A percentile compares a stretch with the other conserved stretches of the same genome.
These are phyloP conservation scores for Chironomus riparius DNA, from an alignment of 2,888 invertebrate species.

Conservation along the genomic window DNA sequence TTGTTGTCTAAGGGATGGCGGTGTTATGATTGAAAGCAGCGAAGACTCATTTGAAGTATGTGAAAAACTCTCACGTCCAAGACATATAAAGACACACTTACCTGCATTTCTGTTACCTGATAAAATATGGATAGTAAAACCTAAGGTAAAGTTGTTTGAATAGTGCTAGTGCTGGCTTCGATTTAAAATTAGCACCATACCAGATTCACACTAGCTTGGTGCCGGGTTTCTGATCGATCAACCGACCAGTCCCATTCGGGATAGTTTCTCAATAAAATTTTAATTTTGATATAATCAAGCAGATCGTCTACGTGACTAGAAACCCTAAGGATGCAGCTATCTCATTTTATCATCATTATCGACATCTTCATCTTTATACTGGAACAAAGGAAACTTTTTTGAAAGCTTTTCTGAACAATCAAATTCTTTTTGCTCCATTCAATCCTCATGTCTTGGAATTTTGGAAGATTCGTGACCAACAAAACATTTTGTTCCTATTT, in stretches of 20 bases:
- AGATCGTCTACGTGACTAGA: neutral
- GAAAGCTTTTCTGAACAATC: constrained; percentile 28
- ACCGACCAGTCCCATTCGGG: no score
- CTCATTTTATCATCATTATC: constrained; percentile 20
- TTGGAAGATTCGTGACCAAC: constrained; percentile 32
- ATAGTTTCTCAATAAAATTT: no score
- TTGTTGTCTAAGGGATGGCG: neutral
- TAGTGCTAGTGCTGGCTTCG: no score
- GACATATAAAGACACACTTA: constrained; percentile 38
- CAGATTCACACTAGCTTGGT: no score
- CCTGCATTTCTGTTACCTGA: constrained; percentile 37
- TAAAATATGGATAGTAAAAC: constrained; percentile 37
- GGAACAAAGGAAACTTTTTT: constrained; percentile 26
- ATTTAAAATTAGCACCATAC: no score
- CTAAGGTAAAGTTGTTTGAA: constrained; percentile 34
- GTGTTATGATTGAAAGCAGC: constrained; percentile 29
- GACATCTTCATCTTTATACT: constrained; percentile 4
- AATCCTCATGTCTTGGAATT: constrained; percentile 34
- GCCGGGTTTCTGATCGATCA: no score
- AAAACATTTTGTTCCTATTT: constrained; percentile 33
- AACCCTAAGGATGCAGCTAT: neutral
- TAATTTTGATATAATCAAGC: no score
- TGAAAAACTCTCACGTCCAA: constrained; percentile 34
- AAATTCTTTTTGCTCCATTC: constrained; percentile 30
- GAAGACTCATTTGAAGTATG: constrained; percentile 29